These are phyloP conservation scores for Protomyctophum bolini DNA, from an alignment of 2,113 vertebrate species.

Conservation along the genomic window DNA sequence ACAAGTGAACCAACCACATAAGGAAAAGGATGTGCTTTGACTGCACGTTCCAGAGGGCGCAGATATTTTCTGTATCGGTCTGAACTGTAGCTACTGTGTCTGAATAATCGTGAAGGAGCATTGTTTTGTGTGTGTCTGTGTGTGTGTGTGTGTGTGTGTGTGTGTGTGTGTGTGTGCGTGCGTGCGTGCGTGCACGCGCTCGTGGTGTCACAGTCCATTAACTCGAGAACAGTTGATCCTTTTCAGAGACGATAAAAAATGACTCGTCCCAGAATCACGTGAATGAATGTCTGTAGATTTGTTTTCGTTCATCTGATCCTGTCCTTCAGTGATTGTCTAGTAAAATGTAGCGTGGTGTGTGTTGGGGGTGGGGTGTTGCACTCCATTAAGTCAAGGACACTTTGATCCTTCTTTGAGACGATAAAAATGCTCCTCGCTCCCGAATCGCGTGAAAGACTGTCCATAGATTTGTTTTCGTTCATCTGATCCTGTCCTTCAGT, in stretches of 20 bases:
- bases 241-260: neutral
- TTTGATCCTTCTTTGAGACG: no score
- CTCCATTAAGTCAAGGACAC: no score
- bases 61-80: no score
- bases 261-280: neutral
- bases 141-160: conserved; percentile 13
- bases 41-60: no score
- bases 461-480: conserved; percentile 6
- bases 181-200: no score
- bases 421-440: neutral
- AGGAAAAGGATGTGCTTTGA: no score
- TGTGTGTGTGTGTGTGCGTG: conserved; percentile 18
- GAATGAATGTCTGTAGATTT: conserved; percentile 7
- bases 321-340: neutral
- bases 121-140: neutral
- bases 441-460: conserved; percentile 1
- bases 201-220: neutral
- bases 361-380: neutral
- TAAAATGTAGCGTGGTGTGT: neutral
- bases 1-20: no score
- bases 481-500: conserved; percentile 10
- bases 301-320: conserved; percentile 22
- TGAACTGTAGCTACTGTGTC: no score
- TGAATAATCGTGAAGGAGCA: no score
- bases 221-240: no score